Percentiles rank a stretch among this genome's conserved stretches.
These are phyloP conservation scores for Ferrisia virgata DNA, from an alignment of 2,888 invertebrate species.

Conservation along the genomic window DNA sequence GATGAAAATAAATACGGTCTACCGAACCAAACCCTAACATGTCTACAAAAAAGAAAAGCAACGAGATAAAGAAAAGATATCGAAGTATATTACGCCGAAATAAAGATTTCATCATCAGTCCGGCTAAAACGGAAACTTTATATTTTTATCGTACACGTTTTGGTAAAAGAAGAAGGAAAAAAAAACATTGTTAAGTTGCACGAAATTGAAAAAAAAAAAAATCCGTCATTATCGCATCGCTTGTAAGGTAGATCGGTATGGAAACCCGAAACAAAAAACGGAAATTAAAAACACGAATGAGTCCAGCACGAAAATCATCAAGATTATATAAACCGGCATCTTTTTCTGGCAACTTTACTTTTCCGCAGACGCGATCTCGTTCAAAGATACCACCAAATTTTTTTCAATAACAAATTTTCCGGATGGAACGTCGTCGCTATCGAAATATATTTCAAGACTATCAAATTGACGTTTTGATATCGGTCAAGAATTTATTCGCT, in stretches of 20 bases:
- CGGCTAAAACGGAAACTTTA: neutral
- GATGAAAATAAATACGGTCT: neutral
- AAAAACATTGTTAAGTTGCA: neutral
- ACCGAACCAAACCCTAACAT: too few relatives aligned
- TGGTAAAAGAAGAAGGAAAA: neutral
- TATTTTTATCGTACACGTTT: neutral
- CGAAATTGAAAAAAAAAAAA: neutral
- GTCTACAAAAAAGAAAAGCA: neutral
- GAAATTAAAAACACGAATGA: neutral
- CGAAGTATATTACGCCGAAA: neutral
- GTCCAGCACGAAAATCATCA: neutral
- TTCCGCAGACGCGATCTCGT: neutral
- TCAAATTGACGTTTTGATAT: too few relatives aligned
- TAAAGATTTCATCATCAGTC: neutral
- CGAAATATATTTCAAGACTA: too few relatives aligned
- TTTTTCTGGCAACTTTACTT: neutral
- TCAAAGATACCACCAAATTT: neutral
- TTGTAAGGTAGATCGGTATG: neutral
- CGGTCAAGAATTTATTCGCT: too few relatives aligned
- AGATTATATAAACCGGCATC: neutral
- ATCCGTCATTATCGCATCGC: neutral
- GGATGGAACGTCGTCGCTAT: neutral
- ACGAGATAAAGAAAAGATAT: neutral
- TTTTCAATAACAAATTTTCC: neutral
- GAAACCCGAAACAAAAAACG: neutral